Evolutionary conservation across 35 echinoderm and acorn worm genomes (phyloP), one percentile per base, ranked within the genome.

Genomic region (Hemicentrotus pulcherrimus): DNA sequence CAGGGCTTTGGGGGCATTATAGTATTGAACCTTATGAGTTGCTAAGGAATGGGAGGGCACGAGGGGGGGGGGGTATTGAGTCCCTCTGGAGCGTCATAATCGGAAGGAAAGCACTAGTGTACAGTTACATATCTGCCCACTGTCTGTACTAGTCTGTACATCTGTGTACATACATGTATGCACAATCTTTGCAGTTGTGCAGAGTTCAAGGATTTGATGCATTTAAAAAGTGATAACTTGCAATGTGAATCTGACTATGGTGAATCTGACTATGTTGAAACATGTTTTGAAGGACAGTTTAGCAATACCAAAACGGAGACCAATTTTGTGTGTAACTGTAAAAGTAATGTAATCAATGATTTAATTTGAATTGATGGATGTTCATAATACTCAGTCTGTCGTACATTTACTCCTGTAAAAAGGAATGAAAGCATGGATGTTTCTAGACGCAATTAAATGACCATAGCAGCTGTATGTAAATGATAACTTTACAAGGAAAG

Each of bases 231-330:
- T n/a, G 5, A 24, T n/a, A 78, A 78, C 22, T 78, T 78, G 65
- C 24, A 78, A 78, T 78, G 65, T 28, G 19, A 78, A 78, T 28
- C 65, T 5, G 52, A 59, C 12, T 59, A 14, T 11, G 0, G 16
- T 59, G n/a, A 50, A 50, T 10, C 48, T 50, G 48, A 3, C 48
- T 50, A n/a, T 78, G 2, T 22, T 78, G 65, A 6, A 22, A 78
- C 65, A 78, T 28, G 6, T 78, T 78, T 78, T 78, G 28, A 78
- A 78, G 50, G 15, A 55, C 10, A 55, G 10, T 55, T 41, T 55
- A 78, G 65, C 65, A 78, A 78, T 78, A 78, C 28, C 65, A 78
- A 78, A 78, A 78, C 19, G n/a, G 65, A 78, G 65, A 78, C 65
- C 65, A 78, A 78, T 78, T 78, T 28, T 24, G 28, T 78, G 65